Base-by-base conservation (phyloP, 2,888 invertebrate species). In the Eretmocerus hayati region DNA sequence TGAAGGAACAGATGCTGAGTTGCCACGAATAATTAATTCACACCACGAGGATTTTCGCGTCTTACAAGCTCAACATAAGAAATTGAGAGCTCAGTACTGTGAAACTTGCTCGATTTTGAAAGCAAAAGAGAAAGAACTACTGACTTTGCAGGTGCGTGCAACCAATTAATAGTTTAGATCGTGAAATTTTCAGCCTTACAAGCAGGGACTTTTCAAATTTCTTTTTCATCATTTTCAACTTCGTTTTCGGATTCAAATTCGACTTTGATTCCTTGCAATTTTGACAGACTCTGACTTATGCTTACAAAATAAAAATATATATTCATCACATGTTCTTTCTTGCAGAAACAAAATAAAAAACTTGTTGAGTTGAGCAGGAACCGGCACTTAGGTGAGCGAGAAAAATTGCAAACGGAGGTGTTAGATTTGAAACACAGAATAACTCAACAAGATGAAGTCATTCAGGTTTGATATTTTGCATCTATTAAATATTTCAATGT, bases 31-130 rank as follows among this genome's bases (percentile, higher is more conserved):
- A 4, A 73, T 90, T 32, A 82, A 83, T 67, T 82, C 86, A 0
- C 87, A 89, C 67, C 82, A 80, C 53, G 89, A 89, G 64, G 89
- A 90, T 71, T 74, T 87, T 46, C 76, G 87, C 42, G 76, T 84
- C 15, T 79, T 87, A 66, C 83, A 84, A 60, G 75, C 78, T 36
- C 83, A 81, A 65, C 81, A 79, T 67, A 85, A 84, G 58, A 81
- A 80, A 57, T 65, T 88, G 45, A 83, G 81, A 59, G 72, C 73
- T 45, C 78, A 79, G 55, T 76, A 78, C 59, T 81, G 79, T 60
- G 85, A 84, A 38, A 72, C 77, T n/a, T 73, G 75, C 22, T 78
- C 79, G 54, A 79, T 78, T 59, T 63, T 87, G 11, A 87, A 87
- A 62, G 80, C 81, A 46, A 80, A 82, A 57, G 87, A 87, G 54